These are phyloP conservation scores for Cydia amplana DNA, from an alignment of 1,140 invertebrate genomes.

Conservation along the genomic window DNA sequence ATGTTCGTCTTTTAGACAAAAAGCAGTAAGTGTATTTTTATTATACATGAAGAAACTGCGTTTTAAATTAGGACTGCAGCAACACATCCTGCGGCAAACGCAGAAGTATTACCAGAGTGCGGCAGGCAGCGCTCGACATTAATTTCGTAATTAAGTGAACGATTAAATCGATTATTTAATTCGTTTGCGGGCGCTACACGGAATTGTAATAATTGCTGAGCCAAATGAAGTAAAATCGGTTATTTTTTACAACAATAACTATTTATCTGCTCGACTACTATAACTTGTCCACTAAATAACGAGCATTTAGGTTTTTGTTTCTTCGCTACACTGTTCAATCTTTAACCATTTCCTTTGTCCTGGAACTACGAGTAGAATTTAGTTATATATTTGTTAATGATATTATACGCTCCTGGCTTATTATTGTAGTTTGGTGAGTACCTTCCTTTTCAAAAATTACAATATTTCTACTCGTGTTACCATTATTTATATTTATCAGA, in stretches of 20 bases:
- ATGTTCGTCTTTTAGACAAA: neutral
- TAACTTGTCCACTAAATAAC: neutral
- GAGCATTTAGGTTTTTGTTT: neutral
- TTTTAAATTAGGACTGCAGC: neutral
- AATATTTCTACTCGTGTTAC: too few species aligned
- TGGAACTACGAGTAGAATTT: too few species aligned
- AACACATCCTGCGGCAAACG: slow-evolving; percentile 40
- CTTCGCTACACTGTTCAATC: too few species aligned
- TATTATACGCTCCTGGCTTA: too few species aligned
- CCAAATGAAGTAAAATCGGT: slow-evolving; percentile 21
- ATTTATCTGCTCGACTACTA: neutral
- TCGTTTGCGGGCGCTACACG: slow-evolving; percentile 52
- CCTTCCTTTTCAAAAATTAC: too few species aligned
- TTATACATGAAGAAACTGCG: neutral
- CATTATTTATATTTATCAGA: too few species aligned
- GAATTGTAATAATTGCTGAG: slow-evolving; percentile 47
- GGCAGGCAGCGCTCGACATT: slow-evolving; percentile 53
- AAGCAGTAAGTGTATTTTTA: neutral
- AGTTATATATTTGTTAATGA: too few species aligned
- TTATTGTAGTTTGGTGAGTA: too few species aligned
- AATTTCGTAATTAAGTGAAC: slow-evolving; percentile 67
- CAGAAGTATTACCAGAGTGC: slow-evolving; percentile 45
- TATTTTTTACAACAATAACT: neutral
- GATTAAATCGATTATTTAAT: slow-evolving; percentile 67
- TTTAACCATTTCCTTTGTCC: too few species aligned